Evolutionary conservation across 2,888 invertebrate genomes (phyloP), one percentile per base, ranked within the genome.

Genomic region (Leptura quadrifasciata): DNA sequence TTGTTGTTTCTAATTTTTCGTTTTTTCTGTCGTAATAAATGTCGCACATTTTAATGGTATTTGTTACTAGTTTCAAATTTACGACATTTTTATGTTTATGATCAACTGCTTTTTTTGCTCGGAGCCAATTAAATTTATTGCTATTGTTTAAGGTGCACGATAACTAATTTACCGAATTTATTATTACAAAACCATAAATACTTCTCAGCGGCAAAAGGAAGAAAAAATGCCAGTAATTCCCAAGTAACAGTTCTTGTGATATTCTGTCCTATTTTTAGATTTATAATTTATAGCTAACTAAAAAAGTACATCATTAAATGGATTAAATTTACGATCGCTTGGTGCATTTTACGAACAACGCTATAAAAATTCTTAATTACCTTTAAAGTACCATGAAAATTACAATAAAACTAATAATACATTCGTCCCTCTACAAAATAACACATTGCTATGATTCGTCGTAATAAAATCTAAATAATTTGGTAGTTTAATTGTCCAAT

Each of bases 281-380:
- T 39, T 20, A 54, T 69, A 69, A 69, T 69, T 69, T 69, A 69
- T 69, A 69, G 69, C 17, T 58, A 55, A 35, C 69, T 21, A 69
- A 69, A 71, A 72, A 64, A 63, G 64, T 54, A 17, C 64, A 31
- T 57, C 64, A 72, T 72, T 64, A 72, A 72, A 64, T 55, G 63
- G 54, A 72, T 54, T 55, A 64, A 72, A 72, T 72, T 72, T 72
- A 72, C 72, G 72, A 72, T 72, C 64, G 35, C 63, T 72, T 64
- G n/a, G 52, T 72, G 72, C 58, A 72, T 72, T 63, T 72, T 72
- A 63, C 47, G 71, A 71, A 61, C 47, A 61, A 61, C 27, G 58
- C 39, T 39, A 69, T 69, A 69, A 69, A 69, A 39, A 58, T 69
- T 69, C 69, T 69, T 69, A 69, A 68, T 69, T 58, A 47, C 12